Conservation (phyloP, 2,113 vertebrate genomes). For the Podilymbus podiceps region DNA sequence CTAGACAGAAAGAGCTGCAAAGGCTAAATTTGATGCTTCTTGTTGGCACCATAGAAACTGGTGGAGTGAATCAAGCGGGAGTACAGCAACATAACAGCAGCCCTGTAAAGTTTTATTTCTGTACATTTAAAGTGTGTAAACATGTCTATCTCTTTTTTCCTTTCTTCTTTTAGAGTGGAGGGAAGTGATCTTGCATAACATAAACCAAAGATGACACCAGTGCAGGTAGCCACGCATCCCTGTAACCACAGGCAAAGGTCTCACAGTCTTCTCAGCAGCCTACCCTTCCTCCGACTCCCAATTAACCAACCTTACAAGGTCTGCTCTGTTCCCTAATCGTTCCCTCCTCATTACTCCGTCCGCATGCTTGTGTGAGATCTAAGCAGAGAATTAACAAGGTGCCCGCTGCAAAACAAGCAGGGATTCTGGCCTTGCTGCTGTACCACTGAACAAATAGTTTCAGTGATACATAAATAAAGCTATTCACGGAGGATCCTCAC, state of each 20-base stretch:
- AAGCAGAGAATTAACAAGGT: conserved; percentile 21
- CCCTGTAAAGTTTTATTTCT: conserved; percentile 34
- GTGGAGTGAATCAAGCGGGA: conserved; percentile 2
- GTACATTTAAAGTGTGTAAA: conserved; percentile 3
- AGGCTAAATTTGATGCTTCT: not conserved
- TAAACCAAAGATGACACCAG: not conserved
- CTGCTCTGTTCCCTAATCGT: not conserved
- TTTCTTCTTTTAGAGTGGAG: not conserved
- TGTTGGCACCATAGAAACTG: not conserved
- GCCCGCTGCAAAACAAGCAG: conserved; percentile 29
- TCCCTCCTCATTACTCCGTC: not conserved
- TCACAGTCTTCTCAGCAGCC: not conserved
- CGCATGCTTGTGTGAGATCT: not conserved
- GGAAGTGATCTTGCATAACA: not conserved
- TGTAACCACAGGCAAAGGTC: not conserved
- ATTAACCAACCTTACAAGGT: not conserved
- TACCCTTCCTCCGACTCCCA: not conserved
- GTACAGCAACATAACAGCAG: not conserved
- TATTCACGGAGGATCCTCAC: not conserved
- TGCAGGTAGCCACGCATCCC: not conserved
- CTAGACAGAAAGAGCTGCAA: not conserved
- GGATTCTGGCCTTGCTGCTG: not conserved
- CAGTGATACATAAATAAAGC: conserved; percentile 51
- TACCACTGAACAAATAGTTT: not conserved
- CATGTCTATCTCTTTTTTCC: not conserved